Percentiles rank a stretch among this genome's conserved stretches.
These are phyloP conservation scores for Octopus bimaculoides DNA, from an alignment of 1,140 invertebrate genomes.

Conservation along the genomic window DNA sequence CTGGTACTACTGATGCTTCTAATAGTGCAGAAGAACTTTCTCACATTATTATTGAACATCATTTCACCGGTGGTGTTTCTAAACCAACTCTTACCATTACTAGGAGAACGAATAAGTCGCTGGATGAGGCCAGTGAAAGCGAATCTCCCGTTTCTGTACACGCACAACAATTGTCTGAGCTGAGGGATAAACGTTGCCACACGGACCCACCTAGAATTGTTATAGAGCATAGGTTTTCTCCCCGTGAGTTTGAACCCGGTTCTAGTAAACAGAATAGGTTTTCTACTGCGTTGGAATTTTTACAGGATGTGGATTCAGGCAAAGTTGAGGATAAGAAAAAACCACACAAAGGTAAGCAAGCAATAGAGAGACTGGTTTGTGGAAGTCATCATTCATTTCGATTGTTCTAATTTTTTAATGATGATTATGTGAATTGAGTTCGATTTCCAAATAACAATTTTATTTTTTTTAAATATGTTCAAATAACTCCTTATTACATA, in stretches of 20 bases:
- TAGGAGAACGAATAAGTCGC: background rate
- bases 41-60: slow-evolving; percentile 2
- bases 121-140: background rate
- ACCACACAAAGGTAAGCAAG: background rate
- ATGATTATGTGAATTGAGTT: no score
- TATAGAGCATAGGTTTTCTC: background rate
- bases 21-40: no score
- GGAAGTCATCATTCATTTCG: no score
- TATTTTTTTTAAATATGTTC: no score
- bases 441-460: no score
- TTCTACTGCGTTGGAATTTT: slow-evolving; percentile 5
- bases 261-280: slow-evolving; percentile 6
- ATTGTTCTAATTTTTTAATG: no score
- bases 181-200: background rate
- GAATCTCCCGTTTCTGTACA: background rate
- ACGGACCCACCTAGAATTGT: background rate
- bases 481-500: no score
- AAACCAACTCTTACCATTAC: background rate
- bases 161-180: background rate
- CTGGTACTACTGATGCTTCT: background rate
- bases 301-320: background rate
- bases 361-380: no score
- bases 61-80: background rate
- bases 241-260: background rate
- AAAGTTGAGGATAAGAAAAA: background rate